Conservation (phyloP, 2,113 vertebrate species). For the Procavia capensis region DNA sequence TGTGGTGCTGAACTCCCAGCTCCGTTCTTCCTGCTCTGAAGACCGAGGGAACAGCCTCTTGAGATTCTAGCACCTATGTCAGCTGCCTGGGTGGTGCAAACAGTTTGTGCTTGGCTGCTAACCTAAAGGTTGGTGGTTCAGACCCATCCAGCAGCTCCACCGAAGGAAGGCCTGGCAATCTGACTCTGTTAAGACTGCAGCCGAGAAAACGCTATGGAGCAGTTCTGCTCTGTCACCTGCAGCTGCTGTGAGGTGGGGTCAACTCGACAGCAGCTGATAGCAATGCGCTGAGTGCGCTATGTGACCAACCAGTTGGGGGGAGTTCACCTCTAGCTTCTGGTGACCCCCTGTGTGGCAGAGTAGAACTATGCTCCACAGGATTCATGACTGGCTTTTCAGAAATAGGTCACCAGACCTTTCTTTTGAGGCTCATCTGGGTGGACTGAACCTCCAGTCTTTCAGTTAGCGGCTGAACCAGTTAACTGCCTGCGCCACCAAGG, state of each 20-base stretch:
- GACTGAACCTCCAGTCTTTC: neutral
- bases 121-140: neutral
- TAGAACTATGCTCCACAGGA: neutral
- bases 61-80: fast-evolving
- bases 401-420: neutral
- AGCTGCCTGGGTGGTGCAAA: too few relatives aligned
- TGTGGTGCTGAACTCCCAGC: neutral
- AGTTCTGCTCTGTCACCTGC: too few relatives aligned
- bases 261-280: too few relatives aligned
- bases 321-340: too few relatives aligned
- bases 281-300: too few relatives aligned
- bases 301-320: too few relatives aligned
- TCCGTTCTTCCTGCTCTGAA: neutral
- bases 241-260: too few relatives aligned
- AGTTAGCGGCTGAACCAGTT: neutral
- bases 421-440: neutral
- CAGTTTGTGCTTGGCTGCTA: neutral
- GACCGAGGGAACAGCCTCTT: neutral
- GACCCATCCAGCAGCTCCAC: neutral
- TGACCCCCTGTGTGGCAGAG: too few relatives aligned
- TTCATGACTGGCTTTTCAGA: neutral
- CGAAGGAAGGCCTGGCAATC: neutral
- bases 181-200: neutral
- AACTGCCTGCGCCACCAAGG: neutral
- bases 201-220: too few relatives aligned